Conservation (phyloP, 2,113 vertebrate genomes). For the Pardalotus punctatus region DNA sequence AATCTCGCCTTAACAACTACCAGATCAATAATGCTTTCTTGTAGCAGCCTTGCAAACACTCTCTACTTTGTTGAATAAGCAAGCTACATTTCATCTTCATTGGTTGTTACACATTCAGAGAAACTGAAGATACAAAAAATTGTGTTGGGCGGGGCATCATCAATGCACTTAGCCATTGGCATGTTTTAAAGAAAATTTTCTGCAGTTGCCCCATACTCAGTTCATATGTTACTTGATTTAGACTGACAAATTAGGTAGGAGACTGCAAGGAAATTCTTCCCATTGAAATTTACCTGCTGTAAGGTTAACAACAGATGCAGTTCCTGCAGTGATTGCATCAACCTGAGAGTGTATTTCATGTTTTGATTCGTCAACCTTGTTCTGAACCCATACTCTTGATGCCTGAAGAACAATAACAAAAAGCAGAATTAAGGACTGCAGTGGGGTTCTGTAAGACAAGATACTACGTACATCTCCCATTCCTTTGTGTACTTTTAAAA, state of each 20-base stretch:
- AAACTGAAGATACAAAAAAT: background rate
- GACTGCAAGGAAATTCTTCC: background rate
- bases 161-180: background rate
- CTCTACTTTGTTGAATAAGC: background rate
- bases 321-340: slow-evolving; percentile 97
- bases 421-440: background rate
- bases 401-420: slow-evolving; percentile 79
- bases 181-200: background rate
- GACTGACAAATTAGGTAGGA: background rate
- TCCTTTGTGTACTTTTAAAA: background rate
- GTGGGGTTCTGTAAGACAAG: background rate
- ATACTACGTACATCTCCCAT: background rate
- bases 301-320: slow-evolving; percentile 97
- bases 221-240: background rate
- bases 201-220: background rate
- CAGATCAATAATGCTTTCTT: background rate
- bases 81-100: background rate
- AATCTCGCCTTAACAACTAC: background rate
- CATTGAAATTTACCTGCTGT: slow-evolving; percentile 87
- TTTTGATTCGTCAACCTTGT: slow-evolving; percentile 99
- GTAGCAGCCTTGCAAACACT: background rate
- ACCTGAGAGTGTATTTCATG: slow-evolving; percentile 99
- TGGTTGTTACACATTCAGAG: background rate
- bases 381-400: slow-evolving; percentile 97
- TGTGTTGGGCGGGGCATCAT: background rate